Conservation (phyloP, 2,113 vertebrate genomes). For the Paratilapia polleni region DNA sequence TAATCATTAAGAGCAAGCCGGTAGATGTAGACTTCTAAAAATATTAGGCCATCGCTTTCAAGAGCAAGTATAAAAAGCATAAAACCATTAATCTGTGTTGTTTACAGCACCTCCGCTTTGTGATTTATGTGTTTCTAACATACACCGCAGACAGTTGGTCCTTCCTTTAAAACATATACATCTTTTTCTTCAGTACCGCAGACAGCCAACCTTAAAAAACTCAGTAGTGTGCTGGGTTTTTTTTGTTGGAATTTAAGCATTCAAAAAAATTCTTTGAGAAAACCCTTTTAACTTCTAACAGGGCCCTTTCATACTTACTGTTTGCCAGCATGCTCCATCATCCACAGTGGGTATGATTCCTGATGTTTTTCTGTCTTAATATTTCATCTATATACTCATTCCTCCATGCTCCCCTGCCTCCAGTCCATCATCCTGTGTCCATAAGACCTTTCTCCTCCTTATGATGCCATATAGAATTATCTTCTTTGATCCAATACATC, state of each 20-base stretch:
- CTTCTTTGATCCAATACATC: slow-evolving; percentile 33
- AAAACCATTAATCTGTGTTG: not conserved
- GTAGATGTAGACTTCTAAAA: slow-evolving; percentile 6
- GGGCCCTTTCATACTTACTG: not conserved
- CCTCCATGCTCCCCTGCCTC: slow-evolving; percentile 1
- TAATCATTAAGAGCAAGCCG: not conserved
- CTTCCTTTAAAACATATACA: not conserved
- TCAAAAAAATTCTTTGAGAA: not conserved
- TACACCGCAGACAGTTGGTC: not conserved
- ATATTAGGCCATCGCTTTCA: not conserved
- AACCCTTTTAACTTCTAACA: not conserved
- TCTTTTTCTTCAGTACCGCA: not conserved
- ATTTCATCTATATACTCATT: not conserved
- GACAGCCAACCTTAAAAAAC: not conserved
- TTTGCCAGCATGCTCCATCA: not conserved
- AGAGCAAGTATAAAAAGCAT: not conserved
- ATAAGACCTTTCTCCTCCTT: slow-evolving; percentile 28
- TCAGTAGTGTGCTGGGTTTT: not conserved
- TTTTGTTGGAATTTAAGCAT: not conserved
- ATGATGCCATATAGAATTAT: slow-evolving; percentile 54
- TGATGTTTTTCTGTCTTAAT: not conserved
- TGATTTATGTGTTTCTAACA: not conserved
- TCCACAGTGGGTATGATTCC: not conserved
- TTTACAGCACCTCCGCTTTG: not conserved
- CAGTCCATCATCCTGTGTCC: slow-evolving; percentile 10